phyloP scores from a whole-genome alignment of 2,797 vertebrate species.

The Miichthys miiuy region DNA sequence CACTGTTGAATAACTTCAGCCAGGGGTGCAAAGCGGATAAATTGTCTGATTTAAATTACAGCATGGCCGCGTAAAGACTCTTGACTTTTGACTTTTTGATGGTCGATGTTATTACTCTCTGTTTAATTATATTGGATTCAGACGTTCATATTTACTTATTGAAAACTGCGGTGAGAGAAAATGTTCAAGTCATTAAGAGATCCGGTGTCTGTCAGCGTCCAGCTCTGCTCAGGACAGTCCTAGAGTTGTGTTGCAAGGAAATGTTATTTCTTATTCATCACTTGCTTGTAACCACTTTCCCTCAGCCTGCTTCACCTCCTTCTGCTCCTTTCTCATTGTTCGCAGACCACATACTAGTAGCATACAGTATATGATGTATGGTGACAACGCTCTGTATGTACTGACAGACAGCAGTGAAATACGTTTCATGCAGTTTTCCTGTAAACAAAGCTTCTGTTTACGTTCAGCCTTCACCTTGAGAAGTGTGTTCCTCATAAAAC shows the following conservation, averaged over 20 bases:
- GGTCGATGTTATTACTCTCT: background rate
- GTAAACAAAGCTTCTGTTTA: conserved; percentile 6
- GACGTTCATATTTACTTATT: background rate
- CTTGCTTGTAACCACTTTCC: background rate
- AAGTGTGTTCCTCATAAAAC: background rate
- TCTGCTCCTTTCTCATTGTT: background rate
- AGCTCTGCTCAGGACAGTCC: background rate
- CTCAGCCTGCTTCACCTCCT: background rate
- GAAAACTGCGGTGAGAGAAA: background rate
- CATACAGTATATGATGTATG: no score
- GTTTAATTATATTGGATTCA: background rate
- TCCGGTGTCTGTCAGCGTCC: background rate
- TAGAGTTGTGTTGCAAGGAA: background rate
- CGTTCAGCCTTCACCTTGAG: background rate
- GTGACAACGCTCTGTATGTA: background rate
- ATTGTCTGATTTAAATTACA: background rate
- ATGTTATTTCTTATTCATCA: background rate
- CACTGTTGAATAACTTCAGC: no score
- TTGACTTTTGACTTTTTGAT: background rate
- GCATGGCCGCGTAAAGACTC: fast-evolving
- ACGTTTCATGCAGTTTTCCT: background rate
- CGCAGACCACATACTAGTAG: background rate
- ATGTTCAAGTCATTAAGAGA: background rate
- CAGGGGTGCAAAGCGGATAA: background rate
- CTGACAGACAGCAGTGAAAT: background rate